These are phyloP conservation scores for Metopolophium dirhodum DNA, from an alignment of 1,140 invertebrate genomes.

Conservation along the genomic window DNA sequence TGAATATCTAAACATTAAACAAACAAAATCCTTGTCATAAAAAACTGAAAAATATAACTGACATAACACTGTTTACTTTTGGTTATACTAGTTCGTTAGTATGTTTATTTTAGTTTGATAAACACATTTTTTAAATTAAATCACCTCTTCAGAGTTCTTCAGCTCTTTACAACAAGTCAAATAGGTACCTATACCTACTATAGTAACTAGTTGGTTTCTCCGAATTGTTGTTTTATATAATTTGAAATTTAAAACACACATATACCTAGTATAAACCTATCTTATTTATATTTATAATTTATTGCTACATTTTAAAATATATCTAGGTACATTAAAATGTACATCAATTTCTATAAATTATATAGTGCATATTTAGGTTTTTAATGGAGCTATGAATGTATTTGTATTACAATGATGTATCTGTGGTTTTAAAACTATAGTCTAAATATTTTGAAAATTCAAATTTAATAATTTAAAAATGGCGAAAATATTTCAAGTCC, in stretches of 20 bases:
- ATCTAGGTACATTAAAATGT: not conserved
- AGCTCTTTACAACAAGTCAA: slow-evolving; percentile 1
- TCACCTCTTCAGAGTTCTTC: not conserved
- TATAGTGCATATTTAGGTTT: not conserved
- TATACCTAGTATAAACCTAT: not conserved
- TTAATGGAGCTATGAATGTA: not conserved
- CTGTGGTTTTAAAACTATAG: not conserved
- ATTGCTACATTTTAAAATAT: no score
- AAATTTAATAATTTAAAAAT: not conserved
- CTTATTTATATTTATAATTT: not conserved
- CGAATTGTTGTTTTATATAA: not conserved
- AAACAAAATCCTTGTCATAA: not conserved
- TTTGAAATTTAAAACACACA: not conserved
- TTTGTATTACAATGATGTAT: not conserved
- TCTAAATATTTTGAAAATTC: not conserved
- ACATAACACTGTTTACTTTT: slow-evolving; percentile 16
- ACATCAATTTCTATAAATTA: not conserved
- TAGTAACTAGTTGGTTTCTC: not conserved
- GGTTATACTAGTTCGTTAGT: slow-evolving; percentile 20
- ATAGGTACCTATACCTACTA: not conserved
- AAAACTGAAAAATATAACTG: slow-evolving; percentile 1
- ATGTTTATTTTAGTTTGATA: slow-evolving; percentile 22
- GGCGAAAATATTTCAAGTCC: not conserved
- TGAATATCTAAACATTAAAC: slow-evolving; percentile 21
- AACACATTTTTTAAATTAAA: slow-evolving; percentile 21